Percentiles rank a stretch among this genome's conserved stretches.
Evolutionary conservation across 2,888 invertebrate genomes (phyloP).

Genomic region (Cephonodes hylas): DNA sequence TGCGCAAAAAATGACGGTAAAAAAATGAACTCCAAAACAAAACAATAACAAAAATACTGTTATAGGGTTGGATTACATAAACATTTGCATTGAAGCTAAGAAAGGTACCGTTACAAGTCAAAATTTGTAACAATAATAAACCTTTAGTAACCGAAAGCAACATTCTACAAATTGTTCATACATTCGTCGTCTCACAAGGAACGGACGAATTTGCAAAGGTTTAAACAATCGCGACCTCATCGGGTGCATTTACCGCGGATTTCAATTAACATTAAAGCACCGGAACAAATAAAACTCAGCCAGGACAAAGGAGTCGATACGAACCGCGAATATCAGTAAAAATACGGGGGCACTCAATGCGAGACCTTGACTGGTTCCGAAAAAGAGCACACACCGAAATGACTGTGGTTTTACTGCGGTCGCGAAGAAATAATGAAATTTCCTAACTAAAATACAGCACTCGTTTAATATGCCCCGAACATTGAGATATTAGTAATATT

Average conservation of each 20-base stretch:
- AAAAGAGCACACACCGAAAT: conserved; percentile 15
- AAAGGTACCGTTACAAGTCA: too few species aligned
- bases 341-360: conserved; percentile 45
- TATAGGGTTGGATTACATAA: too few species aligned
- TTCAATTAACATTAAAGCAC: conserved; percentile 60
- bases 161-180: background rate
- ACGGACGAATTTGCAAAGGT: conserved; percentile 11
- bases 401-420: conserved; percentile 6
- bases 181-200: background rate
- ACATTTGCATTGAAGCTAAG: too few species aligned
- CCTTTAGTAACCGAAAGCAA: background rate
- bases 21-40: too few species aligned
- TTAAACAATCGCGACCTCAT: conserved; percentile 43
- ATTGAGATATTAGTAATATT: too few species aligned
- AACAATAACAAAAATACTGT: too few species aligned
- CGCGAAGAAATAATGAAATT: conserved; percentile 4
- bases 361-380: conserved; percentile 21
- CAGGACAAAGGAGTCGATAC: conserved; percentile 55
- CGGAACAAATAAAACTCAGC: conserved; percentile 60
- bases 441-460: background rate
- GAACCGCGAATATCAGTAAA: conserved; percentile 50
- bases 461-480: background rate
- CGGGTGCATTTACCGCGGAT: conserved; percentile 49
- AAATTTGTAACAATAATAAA: too few species aligned
- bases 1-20: too few species aligned